Base-by-base conservation (phyloP, 2,888 invertebrate genomes). In the Magallana nippona region DNA sequence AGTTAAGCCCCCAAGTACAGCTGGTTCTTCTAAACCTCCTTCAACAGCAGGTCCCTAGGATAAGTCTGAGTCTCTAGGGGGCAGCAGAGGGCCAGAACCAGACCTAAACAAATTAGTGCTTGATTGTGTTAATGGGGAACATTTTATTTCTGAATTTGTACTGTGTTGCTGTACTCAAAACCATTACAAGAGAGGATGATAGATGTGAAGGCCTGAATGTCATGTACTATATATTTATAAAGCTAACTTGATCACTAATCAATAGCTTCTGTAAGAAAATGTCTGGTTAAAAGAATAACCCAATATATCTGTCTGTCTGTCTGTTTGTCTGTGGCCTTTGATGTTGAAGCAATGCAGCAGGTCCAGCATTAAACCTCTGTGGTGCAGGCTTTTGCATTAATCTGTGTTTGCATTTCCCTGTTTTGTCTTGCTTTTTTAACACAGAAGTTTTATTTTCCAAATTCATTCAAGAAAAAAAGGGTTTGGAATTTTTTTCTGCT, bases 311-410 rank as follows among this genome's bases (percentile, higher is more conserved):
- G n/a, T 71, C 15, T 71, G 71, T 71, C 71, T 71, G 60, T 71
- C 15, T 71, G 27, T 71, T 32, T 71, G 71, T 71, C 71, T 71
- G 60, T 60, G 71, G 11, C 27, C 71, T 71, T 27, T 60, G 71
- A 22, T 22, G 11, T 32, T 71, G 71, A 22, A 22, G 32, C 32
- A 32, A 32, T 71, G 71, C 71, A 71, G 71, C 32, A 32, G 71
- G 8, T 71, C 32, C 32, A 27, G 32, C 71, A 22, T 15, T 71
- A 32, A 71, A 32, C 13, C 32, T 71, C 22, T 27, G 32, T 71
- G 71, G 71, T 71, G 71, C 71, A 27, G 71, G 71, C 71, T 71
- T 63, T 71, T 71, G 71, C 71, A 71, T 71, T 71, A 71, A 71
- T 71, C 22, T 71, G 71, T 71, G 71, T 44, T 44, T 71, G 71